phyloP scores from a whole-genome alignment of 1,140 invertebrate species.

The Episyrphus balteatus region DNA sequence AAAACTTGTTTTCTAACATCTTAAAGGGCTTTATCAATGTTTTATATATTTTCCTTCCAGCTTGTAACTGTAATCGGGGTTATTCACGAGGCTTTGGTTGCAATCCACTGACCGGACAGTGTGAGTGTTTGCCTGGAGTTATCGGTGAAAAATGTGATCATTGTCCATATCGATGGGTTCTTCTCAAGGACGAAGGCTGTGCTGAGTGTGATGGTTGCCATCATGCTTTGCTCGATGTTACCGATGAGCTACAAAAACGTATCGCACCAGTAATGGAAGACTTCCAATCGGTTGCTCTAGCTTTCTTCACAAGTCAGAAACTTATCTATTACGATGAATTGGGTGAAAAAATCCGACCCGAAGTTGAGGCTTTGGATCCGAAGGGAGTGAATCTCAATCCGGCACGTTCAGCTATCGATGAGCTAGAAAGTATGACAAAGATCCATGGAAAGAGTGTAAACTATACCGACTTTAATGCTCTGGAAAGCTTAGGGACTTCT shows the following conservation, averaged over 20 bases:
- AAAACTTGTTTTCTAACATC: background rate
- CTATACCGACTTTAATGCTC: constrained; percentile 40
- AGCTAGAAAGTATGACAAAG: constrained; percentile 45
- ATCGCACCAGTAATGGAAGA: constrained; percentile 56
- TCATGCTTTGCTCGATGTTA: constrained; percentile 74
- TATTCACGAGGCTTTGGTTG: constrained; percentile 84
- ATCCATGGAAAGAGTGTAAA: constrained; percentile 47
- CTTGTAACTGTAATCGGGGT: constrained; percentile 75
- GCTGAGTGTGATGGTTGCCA: constrained; percentile 80
- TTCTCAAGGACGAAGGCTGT: constrained; percentile 55
- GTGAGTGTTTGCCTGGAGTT: constrained; percentile 88
- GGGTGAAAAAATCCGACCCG: constrained; percentile 47
- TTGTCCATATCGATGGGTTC: constrained; percentile 77
- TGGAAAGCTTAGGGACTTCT: constrained; percentile 38
- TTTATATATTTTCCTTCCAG: constrained; percentile 35
- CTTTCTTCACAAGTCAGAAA: constrained; percentile 66
- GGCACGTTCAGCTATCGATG: constrained; percentile 44
- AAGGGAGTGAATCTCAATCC: constrained; percentile 51
- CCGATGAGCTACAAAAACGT: constrained; percentile 56
- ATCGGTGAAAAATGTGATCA: constrained; percentile 90
- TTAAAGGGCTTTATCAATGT: background rate
- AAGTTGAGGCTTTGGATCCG: constrained; percentile 54
- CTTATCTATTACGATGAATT: constrained; percentile 63
- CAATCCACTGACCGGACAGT: constrained; percentile 79
- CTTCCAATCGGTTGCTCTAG: constrained; percentile 53